phyloP scores from a whole-genome alignment of 1,140 invertebrate genomes.

The Drosophila gunungcola region DNA sequence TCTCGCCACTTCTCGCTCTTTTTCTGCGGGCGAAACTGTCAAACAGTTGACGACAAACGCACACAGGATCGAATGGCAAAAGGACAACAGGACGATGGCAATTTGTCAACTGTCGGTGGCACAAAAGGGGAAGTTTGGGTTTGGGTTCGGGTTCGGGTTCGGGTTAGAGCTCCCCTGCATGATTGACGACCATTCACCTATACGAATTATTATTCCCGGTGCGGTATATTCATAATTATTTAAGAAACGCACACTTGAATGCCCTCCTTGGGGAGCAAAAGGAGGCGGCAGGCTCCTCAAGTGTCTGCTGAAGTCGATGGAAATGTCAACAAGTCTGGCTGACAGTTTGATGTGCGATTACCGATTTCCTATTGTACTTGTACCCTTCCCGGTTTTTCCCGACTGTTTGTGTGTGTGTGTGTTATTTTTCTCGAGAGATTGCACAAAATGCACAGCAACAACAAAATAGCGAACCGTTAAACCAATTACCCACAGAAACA shows the following conservation, averaged over 20 bases:
- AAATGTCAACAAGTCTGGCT: conserved; percentile 72
- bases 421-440: conserved; percentile 22
- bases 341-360: conserved; percentile 53
- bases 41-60: conserved; percentile 28
- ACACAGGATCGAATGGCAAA: conserved; percentile 55
- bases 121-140: conserved; percentile 45
- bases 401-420: conserved; percentile 6
- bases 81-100: conserved; percentile 61
- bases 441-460: conserved; percentile 52
- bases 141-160: conserved; percentile 18
- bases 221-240: conserved; percentile 81
- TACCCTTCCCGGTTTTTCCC: not conserved
- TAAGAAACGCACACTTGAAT: conserved; percentile 80
- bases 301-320: conserved; percentile 51
- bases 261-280: conserved; percentile 20
- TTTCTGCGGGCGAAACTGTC: conserved; percentile 31
- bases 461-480: conserved; percentile 19
- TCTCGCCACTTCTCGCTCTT: conserved; percentile 11
- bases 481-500: conserved; percentile 19
- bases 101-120: conserved; percentile 76
- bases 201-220: conserved; percentile 47
- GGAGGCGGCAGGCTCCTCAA: conserved; percentile 34
- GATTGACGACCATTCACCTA: conserved; percentile 75
- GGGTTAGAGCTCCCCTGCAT: conserved; percentile 39
- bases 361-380: conserved; percentile 7